Evolutionary conservation across 64 coral and sea anemone species (phyloP).

Genomic region (Montipora sp.): DNA sequence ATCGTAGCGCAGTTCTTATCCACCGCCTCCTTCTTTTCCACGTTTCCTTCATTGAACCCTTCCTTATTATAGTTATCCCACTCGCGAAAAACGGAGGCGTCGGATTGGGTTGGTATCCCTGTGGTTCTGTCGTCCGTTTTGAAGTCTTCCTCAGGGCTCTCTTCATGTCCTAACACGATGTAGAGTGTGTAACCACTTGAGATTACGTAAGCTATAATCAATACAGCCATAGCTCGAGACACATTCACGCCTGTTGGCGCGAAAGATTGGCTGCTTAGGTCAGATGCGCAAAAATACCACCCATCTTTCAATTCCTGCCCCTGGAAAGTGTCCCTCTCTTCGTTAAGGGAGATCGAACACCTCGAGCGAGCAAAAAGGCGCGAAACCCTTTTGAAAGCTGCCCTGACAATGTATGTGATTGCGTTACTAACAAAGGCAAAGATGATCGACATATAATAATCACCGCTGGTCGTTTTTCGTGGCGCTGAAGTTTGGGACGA

Average conservation of each 20-base stretch:
- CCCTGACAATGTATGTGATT: not conserved
- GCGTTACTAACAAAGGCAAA: not conserved
- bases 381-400: not conserved
- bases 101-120: not conserved
- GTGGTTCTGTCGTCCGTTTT: not conserved
- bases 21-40: not conserved
- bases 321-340: not conserved
- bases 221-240: not conserved
- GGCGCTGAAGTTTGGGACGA: not conserved
- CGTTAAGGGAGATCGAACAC: not conserved
- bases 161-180: not conserved
- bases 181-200: constrained; percentile 7
- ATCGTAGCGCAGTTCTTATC: not conserved
- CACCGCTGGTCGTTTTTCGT: not conserved
- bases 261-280: not conserved
- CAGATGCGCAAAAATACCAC: not conserved
- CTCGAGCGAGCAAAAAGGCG: not conserved
- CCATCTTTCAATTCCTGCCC: not conserved
- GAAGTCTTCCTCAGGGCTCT: not conserved
- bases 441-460: not conserved
- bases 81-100: not conserved
- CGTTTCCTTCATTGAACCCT: not conserved
- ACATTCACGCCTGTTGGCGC: not conserved
- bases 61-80: not conserved
- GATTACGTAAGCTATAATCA: not conserved